These are phyloP conservation scores for Chloroclystis v-ata DNA, from an alignment of 2,888 invertebrate species.

Conservation along the genomic window DNA sequence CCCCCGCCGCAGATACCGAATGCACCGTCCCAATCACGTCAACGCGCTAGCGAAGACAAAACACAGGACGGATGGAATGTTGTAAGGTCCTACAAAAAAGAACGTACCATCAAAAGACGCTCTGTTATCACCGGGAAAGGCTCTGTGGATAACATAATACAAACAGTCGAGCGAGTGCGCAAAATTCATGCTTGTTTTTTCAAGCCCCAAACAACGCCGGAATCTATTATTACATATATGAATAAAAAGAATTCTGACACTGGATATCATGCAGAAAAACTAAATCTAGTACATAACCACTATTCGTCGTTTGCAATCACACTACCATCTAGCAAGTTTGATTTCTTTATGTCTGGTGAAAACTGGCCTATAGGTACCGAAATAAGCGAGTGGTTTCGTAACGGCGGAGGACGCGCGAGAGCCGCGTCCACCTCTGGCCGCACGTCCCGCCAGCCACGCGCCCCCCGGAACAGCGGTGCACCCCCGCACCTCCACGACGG, in stretches of 20 bases:
- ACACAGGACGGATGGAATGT: too few relatives aligned
- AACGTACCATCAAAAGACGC: too few relatives aligned
- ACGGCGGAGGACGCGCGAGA: neutral
- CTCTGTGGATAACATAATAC: neutral
- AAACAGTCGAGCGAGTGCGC: neutral
- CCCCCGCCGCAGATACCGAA: neutral
- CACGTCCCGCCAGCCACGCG: neutral
- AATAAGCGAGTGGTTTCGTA: neutral
- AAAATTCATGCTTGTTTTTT: neutral
- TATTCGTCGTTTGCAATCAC: neutral
- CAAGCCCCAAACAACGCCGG: neutral
- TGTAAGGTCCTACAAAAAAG: too few relatives aligned
- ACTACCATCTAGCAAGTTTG: neutral
- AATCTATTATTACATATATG: neutral
- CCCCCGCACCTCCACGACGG: neutral
- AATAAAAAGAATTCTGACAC: neutral
- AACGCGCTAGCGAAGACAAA: too few relatives aligned
- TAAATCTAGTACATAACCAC: neutral
- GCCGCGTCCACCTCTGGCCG: neutral
- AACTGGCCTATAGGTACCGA: neutral
- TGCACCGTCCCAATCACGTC: too few relatives aligned
- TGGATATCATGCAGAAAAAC: neutral
- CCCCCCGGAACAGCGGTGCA: neutral
- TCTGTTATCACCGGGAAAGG: neutral
- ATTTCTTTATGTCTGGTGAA: neutral